Evolutionary conservation across 2,797 vertebrate species (phyloP).

Genomic region (Glyptemys insculpta): DNA sequence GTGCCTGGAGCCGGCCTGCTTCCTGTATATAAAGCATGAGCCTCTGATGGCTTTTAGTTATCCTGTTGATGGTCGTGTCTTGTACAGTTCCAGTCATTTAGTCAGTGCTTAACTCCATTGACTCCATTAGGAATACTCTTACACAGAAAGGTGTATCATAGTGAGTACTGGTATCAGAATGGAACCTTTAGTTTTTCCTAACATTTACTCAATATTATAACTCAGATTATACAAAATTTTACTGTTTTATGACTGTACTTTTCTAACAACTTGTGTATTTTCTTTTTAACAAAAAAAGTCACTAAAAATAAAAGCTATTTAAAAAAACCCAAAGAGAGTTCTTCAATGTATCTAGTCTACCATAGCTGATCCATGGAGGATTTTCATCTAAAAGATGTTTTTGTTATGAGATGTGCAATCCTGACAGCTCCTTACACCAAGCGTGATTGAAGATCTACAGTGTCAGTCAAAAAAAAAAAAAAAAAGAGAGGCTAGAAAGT

Average conservation of each 20-base stretch:
- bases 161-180: background rate
- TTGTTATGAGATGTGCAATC: background rate
- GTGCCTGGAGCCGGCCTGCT: background rate
- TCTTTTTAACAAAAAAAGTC: background rate
- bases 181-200: background rate
- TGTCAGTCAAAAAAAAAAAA: background rate
- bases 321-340: background rate
- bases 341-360: background rate
- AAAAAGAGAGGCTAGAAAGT: background rate
- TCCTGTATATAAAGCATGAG: background rate
- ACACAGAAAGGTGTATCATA: background rate
- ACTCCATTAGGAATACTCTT: background rate
- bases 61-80: background rate
- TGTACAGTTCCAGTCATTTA: background rate
- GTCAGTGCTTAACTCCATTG: background rate
- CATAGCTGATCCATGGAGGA: background rate
- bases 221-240: background rate
- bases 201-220: background rate
- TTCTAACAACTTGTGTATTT: background rate
- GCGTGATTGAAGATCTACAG: background rate
- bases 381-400: background rate
- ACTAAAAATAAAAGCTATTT: background rate
- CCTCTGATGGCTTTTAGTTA: background rate
- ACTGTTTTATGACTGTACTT: background rate
- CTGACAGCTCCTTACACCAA: background rate